These are phyloP conservation scores for Hemibagrus guttatus DNA, from an alignment of 2,797 vertebrate genomes.

Conservation along the genomic window DNA sequence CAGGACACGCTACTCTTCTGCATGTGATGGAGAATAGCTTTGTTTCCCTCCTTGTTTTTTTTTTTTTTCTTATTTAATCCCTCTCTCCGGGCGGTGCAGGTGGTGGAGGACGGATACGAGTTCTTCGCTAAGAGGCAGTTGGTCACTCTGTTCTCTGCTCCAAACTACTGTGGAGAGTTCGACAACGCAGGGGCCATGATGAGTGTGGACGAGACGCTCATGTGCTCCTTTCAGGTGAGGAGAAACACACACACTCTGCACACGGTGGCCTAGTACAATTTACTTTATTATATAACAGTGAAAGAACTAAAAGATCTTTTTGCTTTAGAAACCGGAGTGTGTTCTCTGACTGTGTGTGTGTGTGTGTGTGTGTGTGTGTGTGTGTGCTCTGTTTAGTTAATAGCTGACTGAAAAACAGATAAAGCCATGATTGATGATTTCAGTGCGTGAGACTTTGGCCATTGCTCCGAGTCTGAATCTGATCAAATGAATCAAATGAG, in stretches of 20 bases:
- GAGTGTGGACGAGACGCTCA: slow-evolving; percentile 83
- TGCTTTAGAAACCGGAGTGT: not conserved
- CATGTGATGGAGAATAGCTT: not conserved
- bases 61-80: not conserved
- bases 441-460: not conserved
- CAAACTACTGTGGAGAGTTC: slow-evolving; percentile 84
- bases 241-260: no score
- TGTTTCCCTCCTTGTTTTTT: not conserved
- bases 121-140: slow-evolving; percentile 83
- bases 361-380: not conserved
- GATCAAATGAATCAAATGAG: not conserved
- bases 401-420: not conserved
- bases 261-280: no score
- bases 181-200: slow-evolving; percentile 85
- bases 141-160: slow-evolving; percentile 81
- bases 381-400: not conserved
- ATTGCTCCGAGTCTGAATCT: not conserved
- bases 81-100: slow-evolving; percentile 57
- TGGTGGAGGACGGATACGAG: slow-evolving; percentile 83
- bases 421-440: not conserved
- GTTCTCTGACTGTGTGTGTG: not conserved
- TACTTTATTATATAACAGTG: not conserved
- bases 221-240: slow-evolving; percentile 83
- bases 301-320: not conserved
- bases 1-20: not conserved